Conservation (phyloP, 2,888 invertebrate genomes). For the Anoncus sp. region DNA sequence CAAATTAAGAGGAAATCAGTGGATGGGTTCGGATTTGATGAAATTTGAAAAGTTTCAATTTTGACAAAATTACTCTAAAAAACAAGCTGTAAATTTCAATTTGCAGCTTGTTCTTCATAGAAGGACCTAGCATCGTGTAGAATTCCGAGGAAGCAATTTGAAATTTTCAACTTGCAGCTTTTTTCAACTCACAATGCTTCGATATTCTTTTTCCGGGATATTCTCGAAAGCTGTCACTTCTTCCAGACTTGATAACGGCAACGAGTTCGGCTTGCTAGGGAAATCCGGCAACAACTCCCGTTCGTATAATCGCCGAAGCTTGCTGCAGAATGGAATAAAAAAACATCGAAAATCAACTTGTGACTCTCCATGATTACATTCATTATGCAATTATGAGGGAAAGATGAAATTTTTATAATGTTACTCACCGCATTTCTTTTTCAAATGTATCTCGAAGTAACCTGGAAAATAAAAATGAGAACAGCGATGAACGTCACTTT, state of each 20-base stretch:
- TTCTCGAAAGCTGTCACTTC: slow-evolving; percentile 14
- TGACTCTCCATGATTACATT: background rate
- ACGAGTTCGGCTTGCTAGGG: slow-evolving; percentile 17
- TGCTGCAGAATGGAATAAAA: slow-evolving; percentile 1
- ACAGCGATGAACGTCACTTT: too few species aligned
- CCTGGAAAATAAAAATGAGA: slow-evolving; percentile 5
- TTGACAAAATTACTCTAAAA: too few species aligned
- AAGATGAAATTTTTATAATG: background rate
- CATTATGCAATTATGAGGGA: background rate
- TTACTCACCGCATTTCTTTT: slow-evolving; percentile 19
- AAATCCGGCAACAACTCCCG: slow-evolving; percentile 14
- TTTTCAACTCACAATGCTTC: background rate
- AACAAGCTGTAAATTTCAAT: too few species aligned
- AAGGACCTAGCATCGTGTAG: too few species aligned
- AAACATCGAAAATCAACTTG: slow-evolving; percentile 6
- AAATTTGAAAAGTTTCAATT: too few species aligned
- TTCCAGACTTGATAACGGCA: slow-evolving; percentile 9
- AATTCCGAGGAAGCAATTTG: too few species aligned
- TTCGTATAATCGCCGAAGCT: slow-evolving; percentile 12
- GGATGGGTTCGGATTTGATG: too few species aligned
- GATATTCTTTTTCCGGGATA: slow-evolving; percentile 8
- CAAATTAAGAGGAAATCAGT: too few species aligned
- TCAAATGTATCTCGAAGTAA: background rate
- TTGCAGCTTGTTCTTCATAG: too few species aligned
- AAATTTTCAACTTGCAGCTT: too few species aligned